A percentile compares a stretch with the other conserved stretches of the same genome.
Conservation (phyloP, 2,888 invertebrate genomes). For the Arrhopalites spinosus region DNA sequence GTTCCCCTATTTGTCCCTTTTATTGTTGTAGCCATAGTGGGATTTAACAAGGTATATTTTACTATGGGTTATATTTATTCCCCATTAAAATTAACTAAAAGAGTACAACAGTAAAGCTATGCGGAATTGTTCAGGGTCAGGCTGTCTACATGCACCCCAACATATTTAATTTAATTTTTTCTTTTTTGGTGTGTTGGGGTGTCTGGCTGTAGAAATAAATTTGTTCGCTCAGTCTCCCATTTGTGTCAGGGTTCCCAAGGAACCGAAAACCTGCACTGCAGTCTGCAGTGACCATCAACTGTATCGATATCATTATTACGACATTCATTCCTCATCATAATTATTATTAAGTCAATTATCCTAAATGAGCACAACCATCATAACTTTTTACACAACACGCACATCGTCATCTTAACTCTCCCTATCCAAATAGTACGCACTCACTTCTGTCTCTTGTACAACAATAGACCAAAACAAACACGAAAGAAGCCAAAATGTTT, state of each 20-base stretch:
- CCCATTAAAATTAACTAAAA: too few species aligned
- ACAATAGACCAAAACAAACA: too few species aligned
- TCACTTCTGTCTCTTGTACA: background rate
- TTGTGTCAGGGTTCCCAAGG: conserved; percentile 47
- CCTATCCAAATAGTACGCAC: background rate
- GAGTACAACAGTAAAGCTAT: conserved; percentile 8
- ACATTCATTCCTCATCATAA: conserved; percentile 12
- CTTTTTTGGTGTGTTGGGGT: background rate
- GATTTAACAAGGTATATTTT: background rate
- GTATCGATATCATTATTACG: conserved; percentile 39
- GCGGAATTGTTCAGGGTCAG: conserved; percentile 47
- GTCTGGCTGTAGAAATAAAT: conserved; percentile 12
- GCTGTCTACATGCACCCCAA: background rate
- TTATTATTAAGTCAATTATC: background rate
- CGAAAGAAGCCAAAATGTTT: too few species aligned
- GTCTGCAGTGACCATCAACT: conserved; percentile 46
- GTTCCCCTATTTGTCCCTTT: conserved; percentile 14
- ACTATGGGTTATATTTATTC: too few species aligned
- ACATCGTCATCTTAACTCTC: background rate
- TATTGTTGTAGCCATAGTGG: conserved; percentile 7
- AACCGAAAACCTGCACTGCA: conserved; percentile 40
- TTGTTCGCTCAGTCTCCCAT: conserved; percentile 45
- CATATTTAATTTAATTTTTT: background rate
- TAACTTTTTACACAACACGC: background rate
- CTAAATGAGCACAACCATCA: background rate